Base-by-base conservation (phyloP, 2,888 invertebrate species). In the Spisula solida region DNA sequence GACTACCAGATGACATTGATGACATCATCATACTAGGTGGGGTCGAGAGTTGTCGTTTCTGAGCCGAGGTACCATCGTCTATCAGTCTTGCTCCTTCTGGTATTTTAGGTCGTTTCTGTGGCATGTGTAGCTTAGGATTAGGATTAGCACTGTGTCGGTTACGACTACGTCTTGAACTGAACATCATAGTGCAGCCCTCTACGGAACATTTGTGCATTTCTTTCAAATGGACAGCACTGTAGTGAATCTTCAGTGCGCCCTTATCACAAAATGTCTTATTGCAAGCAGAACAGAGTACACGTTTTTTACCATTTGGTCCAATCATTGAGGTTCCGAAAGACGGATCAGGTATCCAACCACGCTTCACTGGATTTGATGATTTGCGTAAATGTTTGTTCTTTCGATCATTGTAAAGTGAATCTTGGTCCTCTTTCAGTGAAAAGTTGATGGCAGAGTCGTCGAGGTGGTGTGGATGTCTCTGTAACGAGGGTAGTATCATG, bases 121-220 rank as follows among this genome's bases (percentile, higher is more conserved):
- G 99, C 87, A 99, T 99, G 97, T 99, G 99, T 29, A 99, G 97
- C 96, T 99, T 99, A 0, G 99, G 99, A 97, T 99, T 99, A 0
- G 99, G 99, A 97, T 99, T 99, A 16, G 99, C 99, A 96, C 99
- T 99, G 97, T 99, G 99, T 2, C 99, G 97, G 96, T 99, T 99
- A 84, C 99, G 97, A 47, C 99, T 99, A 93, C 99, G 97, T 93
- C 99, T 97, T 18, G 99, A 99, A 96, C 99, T 99, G 96, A 99
- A 99, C 99, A 99, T 99, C 99, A 99, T 99, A 96, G 98, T 99
- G 97, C 99, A 99, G 0, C 99, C 99, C 96, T 99, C 99, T 0
- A 99, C 99, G 0, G 99, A 99, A 96, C 99, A 99, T 97, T 99
- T 99, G 97, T 99, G 99, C 99, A 99, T 99, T 97, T 99, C 99